These are phyloP conservation scores for Drosophila barbarae DNA, from an alignment of 2,888 invertebrate species.

Conservation along the genomic window DNA sequence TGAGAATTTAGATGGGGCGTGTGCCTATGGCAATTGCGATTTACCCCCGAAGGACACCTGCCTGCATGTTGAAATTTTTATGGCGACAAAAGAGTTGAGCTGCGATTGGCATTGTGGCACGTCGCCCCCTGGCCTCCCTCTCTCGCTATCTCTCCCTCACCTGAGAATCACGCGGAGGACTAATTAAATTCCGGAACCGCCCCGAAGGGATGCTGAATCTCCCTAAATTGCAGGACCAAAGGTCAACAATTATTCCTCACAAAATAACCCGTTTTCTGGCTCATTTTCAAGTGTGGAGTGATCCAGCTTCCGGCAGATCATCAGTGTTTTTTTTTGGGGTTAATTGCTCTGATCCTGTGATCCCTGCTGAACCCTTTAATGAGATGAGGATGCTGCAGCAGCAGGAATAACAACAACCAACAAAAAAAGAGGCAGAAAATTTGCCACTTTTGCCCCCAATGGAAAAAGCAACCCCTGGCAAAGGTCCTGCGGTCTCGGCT, in stretches of 20 bases:
- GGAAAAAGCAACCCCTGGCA: conserved; percentile 49
- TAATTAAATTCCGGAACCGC: conserved; percentile 60
- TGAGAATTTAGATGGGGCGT: conserved; percentile 59
- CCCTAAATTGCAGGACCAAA: conserved; percentile 20
- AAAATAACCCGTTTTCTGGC: conserved; percentile 50
- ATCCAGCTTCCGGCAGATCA: conserved; percentile 54
- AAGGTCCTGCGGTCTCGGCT: conserved; percentile 48
- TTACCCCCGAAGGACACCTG: background rate
- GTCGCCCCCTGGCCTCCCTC: conserved; percentile 19
- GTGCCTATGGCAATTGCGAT: conserved; percentile 46
- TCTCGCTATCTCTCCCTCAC: background rate
- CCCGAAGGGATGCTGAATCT: conserved; percentile 33
- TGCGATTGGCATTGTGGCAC: conserved; percentile 59
- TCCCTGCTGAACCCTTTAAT: conserved; percentile 7
- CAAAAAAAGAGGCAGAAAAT: conserved; percentile 39
- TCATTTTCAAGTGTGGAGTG: conserved; percentile 27
- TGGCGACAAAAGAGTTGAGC: conserved; percentile 45
- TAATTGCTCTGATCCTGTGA: conserved; percentile 47
- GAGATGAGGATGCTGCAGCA: conserved; percentile 53
- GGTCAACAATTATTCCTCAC: conserved; percentile 47
- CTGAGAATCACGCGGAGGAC: conserved; percentile 22
- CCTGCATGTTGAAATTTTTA: conserved; percentile 61
- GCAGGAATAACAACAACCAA: conserved; percentile 14
- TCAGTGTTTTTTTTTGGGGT: conserved; percentile 46
- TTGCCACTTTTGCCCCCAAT: conserved; percentile 53